phyloP scores from a whole-genome alignment of 2,113 vertebrate species.

The Haemorhous mexicanus region DNA sequence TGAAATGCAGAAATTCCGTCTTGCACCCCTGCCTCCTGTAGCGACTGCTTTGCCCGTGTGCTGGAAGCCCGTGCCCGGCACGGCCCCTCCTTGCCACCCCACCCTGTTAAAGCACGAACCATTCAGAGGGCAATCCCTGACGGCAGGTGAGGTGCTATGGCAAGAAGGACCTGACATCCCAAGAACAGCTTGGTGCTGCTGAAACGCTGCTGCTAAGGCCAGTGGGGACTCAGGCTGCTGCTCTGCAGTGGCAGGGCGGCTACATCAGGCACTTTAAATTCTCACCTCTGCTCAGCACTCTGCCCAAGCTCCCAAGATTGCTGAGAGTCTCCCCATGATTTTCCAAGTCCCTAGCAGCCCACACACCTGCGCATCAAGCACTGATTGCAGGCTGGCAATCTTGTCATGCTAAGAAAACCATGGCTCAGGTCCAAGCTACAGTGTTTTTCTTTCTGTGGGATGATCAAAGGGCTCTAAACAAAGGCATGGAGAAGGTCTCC shows the following conservation, averaged over 20 bases:
- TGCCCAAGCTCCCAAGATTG: background rate
- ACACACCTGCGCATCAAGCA: background rate
- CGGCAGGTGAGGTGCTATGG: background rate
- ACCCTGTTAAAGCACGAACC: background rate
- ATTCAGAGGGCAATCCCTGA: background rate
- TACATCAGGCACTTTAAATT: background rate
- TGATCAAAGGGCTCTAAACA: constrained; percentile 61
- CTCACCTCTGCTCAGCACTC: background rate
- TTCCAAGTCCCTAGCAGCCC: background rate
- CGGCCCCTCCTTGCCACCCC: background rate
- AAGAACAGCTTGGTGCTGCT: background rate
- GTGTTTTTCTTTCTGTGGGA: constrained; percentile 51
- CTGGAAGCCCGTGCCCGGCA: background rate
- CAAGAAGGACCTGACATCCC: background rate
- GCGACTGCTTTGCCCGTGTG: background rate
- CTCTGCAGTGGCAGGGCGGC: background rate
- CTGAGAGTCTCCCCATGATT: background rate
- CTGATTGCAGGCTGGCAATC: background rate
- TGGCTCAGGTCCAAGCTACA: constrained; percentile 12
- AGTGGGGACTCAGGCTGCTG: rapidly evolving
- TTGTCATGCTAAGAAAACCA: constrained; percentile 1
- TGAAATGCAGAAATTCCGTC: constrained; percentile 44
- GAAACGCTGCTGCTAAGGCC: background rate
- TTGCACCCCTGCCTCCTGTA: background rate
- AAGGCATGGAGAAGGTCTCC: constrained; percentile 47